Base-by-base conservation (phyloP, 2,113 vertebrate species). In the Semnornis frantzii region DNA sequence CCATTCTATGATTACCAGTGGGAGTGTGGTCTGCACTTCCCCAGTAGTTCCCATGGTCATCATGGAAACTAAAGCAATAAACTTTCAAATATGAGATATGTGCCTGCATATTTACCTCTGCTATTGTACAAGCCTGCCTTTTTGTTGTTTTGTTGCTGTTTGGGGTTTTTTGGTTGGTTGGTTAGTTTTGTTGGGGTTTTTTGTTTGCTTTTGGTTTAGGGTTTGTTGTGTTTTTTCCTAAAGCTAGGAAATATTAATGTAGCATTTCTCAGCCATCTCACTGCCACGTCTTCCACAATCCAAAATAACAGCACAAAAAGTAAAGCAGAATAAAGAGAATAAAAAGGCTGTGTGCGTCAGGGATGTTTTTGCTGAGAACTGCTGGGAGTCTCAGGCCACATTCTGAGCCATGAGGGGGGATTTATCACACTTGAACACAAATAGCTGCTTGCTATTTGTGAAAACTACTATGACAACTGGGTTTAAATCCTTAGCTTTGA, bases 391-490 rank as follows among this genome's bases (percentile, higher is more conserved):
- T 39, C 54, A 20, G 33, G 39, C 37, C 9, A 1, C 0, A 0
- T 50, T 50, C 30, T 50, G 37, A 20, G 23, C 37, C n/a, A 30
- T 2, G 7, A 34, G 12, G 27, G 10, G 27, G 62, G 33, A 39
- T 31, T 72, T 39, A 39, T 39, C 37, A 48, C 5, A 17, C 75
- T 57, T 50, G 66, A 69, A 25, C 66, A 69, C 15, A 7, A 58
- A 28, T 9, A 82, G 28, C 37, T 50, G 46, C 63, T 87, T 34
- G 79, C 37, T 59, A 3, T 1, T 33, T 1, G 2, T 70, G 46
- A 70, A 46, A 70, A 11, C n/a, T 50, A 50, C 23, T n/a, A 4
- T 30, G 31, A 33, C n/a, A 72, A 7, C 0, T 3, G 1, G 6
- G 6, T 54, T 83, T 90, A 37, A 83, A 81, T 46, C 44, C 31